Conservation (phyloP, 2,113 vertebrate species). For the Cyphomyrus plagiostoma region DNA sequence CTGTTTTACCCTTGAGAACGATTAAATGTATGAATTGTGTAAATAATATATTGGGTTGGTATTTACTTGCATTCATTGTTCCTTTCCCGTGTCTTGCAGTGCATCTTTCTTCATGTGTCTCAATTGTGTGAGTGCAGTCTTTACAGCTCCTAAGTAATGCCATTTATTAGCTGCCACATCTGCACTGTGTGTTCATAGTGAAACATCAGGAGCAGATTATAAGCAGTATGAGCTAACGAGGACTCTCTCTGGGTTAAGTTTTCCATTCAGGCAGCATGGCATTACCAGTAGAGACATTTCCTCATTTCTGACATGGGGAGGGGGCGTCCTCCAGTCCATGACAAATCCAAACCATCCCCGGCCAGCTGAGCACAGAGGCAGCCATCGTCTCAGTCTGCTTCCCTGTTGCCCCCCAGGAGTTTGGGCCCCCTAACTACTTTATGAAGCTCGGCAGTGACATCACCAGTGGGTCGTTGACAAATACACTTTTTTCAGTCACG, state of each 20-base stretch:
- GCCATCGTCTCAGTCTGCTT: not conserved
- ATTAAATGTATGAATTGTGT: not conserved
- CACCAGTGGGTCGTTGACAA: slow-evolving; percentile 30
- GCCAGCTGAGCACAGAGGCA: too few relatives aligned
- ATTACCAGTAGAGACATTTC: not conserved
- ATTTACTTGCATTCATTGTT: not conserved
- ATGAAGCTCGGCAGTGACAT: slow-evolving; percentile 7
- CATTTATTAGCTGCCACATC: not conserved
- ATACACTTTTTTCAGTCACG: slow-evolving; percentile 27
- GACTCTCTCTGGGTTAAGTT: not conserved
- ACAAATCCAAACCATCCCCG: not conserved
- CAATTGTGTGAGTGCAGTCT: not conserved
- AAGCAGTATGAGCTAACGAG: not conserved
- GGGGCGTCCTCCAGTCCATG: not conserved
- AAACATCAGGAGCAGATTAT: not conserved
- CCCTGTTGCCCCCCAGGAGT: not conserved
- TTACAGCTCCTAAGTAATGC: not conserved
- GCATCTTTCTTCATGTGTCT: not conserved
- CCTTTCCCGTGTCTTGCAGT: not conserved
- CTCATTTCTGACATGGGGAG: not conserved
- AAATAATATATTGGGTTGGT: not conserved
- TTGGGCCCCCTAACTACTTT: slow-evolving; percentile 1
- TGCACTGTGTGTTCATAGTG: not conserved
- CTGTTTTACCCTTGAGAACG: not conserved
- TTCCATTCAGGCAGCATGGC: not conserved